Percentiles rank a stretch among this genome's conserved stretches.
These are phyloP conservation scores for Lindbergichthys nudifrons DNA, from an alignment of 2,797 vertebrate species.

Conservation along the genomic window DNA sequence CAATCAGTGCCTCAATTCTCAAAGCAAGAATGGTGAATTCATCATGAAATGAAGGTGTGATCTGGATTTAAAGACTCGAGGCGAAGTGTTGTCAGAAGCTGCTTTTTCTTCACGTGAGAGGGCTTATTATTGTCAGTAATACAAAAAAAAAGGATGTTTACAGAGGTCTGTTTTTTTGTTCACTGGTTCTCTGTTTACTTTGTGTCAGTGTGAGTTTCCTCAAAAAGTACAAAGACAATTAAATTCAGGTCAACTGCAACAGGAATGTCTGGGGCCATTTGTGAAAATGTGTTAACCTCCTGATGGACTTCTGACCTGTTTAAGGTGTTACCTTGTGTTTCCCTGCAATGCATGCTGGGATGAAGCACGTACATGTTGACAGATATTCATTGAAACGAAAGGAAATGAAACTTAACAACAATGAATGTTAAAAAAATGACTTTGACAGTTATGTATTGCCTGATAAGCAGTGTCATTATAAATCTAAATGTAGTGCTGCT, in stretches of 20 bases:
- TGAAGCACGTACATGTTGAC: not conserved
- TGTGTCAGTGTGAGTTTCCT: not conserved
- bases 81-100: not conserved
- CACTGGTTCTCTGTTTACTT: not conserved
- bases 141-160: not conserved
- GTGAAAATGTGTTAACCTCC: not conserved
- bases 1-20: not conserved
- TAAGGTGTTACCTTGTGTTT: constrained; percentile 1
- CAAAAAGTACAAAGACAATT: not conserved
- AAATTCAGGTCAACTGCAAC: not conserved
- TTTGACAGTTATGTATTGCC: constrained; percentile 31
- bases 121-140: not conserved
- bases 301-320: not conserved
- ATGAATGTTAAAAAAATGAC: not conserved
- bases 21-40: not conserved
- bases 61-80: not conserved
- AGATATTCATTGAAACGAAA: not conserved
- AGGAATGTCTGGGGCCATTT: not conserved
- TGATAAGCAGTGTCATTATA: constrained; percentile 8
- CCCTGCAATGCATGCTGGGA: not conserved
- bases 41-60: not conserved
- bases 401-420: constrained; percentile 4
- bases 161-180: not conserved
- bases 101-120: not conserved
- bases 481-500: constrained; percentile 6